These are phyloP conservation scores for Prionace glauca DNA, from an alignment of 2,797 vertebrate species.

Conservation along the genomic window DNA sequence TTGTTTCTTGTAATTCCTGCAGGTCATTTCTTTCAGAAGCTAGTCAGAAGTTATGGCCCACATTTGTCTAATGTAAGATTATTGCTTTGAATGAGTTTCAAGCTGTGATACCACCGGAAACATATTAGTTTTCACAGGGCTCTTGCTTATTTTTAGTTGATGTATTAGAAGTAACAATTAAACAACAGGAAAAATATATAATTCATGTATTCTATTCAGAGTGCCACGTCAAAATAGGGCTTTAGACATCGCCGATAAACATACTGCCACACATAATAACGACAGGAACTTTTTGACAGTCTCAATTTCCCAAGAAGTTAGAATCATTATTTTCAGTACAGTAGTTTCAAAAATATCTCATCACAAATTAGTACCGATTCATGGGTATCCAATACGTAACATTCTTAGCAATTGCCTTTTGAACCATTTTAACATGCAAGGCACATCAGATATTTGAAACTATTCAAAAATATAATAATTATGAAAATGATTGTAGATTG, in stretches of 20 bases:
- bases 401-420: not conserved
- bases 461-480: not conserved
- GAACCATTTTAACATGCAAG: not conserved
- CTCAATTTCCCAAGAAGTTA: not conserved
- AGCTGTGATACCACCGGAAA: slow-evolving; percentile 14
- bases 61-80: not conserved
- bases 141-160: not conserved
- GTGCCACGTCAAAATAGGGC: not conserved
- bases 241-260: not conserved
- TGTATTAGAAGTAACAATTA: not conserved
- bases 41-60: no score
- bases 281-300: not conserved
- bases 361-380: not conserved
- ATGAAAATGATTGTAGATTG: not conserved
- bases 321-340: not conserved
- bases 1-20: no score
- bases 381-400: not conserved
- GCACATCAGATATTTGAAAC: not conserved
- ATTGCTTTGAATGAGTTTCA: not conserved
- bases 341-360: not conserved
- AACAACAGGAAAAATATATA: slow-evolving; percentile 18
- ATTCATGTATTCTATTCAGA: not conserved
- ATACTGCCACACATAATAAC: not conserved
- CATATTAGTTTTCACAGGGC: not conserved
- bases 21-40: no score